These are phyloP conservation scores for Drosophila cracens DNA, from an alignment of 2,888 invertebrate species.

Conservation along the genomic window DNA sequence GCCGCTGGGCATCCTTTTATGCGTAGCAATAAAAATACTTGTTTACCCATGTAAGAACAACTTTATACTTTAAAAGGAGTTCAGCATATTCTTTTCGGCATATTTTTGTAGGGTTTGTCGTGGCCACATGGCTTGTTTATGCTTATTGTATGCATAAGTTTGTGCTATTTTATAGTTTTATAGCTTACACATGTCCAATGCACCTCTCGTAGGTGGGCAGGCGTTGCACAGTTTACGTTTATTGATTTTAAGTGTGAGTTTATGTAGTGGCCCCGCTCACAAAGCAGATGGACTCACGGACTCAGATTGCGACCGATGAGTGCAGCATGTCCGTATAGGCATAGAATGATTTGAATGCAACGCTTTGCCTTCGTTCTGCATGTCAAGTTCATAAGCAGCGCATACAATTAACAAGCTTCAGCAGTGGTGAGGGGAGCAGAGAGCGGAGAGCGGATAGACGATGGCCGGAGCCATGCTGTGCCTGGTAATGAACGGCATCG, in stretches of 20 bases:
- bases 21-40: slow-evolving; percentile 75
- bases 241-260: slow-evolving; percentile 79
- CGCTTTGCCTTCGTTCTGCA: slow-evolving; percentile 54
- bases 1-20: slow-evolving; percentile 73
- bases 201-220: slow-evolving; percentile 58
- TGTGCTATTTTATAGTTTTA: slow-evolving; percentile 75
- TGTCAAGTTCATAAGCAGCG: slow-evolving; percentile 71
- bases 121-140: slow-evolving; percentile 55
- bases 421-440: not conserved
- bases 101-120: slow-evolving; percentile 45
- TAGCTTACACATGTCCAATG: slow-evolving; percentile 61
- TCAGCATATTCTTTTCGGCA: slow-evolving; percentile 30
- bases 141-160: slow-evolving; percentile 73
- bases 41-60: slow-evolving; percentile 79
- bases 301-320: slow-evolving; percentile 28
- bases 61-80: slow-evolving; percentile 53
- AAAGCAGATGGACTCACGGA: slow-evolving; percentile 12
- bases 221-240: slow-evolving; percentile 71
- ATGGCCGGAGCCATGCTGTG: slow-evolving; percentile 54
- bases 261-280: slow-evolving; percentile 51
- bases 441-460: not conserved
- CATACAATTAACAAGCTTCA: slow-evolving; percentile 58
- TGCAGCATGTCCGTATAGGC: slow-evolving; percentile 35
- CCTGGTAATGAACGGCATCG: slow-evolving; percentile 53
- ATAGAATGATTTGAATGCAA: slow-evolving; percentile 29